These are phyloP conservation scores for Acrossocheilus fasciatus DNA, from an alignment of 2,797 vertebrate species.

Conservation along the genomic window DNA sequence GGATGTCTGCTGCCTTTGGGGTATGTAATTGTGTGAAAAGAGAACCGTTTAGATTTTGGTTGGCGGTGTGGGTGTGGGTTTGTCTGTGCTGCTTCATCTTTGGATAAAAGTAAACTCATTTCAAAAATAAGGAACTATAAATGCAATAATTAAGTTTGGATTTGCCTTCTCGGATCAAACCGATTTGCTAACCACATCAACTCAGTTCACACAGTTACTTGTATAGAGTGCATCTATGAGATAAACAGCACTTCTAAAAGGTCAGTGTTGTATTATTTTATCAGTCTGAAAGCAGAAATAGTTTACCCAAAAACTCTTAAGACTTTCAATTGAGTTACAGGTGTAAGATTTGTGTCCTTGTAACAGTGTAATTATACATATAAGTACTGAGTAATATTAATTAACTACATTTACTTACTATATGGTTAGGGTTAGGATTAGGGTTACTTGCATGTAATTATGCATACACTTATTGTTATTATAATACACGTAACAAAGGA, in stretches of 20 bases:
- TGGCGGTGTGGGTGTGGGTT: neutral
- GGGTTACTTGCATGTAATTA: neutral
- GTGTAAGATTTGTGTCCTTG: neutral
- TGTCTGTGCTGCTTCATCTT: neutral
- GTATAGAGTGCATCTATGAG: neutral
- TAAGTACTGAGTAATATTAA: neutral
- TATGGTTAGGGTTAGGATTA: neutral
- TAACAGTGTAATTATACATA: neutral
- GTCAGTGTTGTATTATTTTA: neutral
- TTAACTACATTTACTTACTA: neutral
- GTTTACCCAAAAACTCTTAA: neutral
- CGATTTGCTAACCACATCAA: neutral
- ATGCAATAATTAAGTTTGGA: neutral
- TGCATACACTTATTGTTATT: neutral
- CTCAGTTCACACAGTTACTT: neutral
- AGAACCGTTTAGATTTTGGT: neutral
- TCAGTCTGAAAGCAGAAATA: neutral
- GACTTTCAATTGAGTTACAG: neutral
- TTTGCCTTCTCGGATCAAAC: neutral
- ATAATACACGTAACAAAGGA: neutral
- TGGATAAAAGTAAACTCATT: slow-evolving; percentile 6
- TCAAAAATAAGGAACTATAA: neutral
- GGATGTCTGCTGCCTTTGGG: slow-evolving; percentile 34
- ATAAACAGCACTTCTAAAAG: neutral
- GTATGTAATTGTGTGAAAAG: slow-evolving; percentile 17